Evolutionary conservation across 2,113 vertebrate species (phyloP).

Genomic region (Leptobrachium ailaonicum): DNA sequence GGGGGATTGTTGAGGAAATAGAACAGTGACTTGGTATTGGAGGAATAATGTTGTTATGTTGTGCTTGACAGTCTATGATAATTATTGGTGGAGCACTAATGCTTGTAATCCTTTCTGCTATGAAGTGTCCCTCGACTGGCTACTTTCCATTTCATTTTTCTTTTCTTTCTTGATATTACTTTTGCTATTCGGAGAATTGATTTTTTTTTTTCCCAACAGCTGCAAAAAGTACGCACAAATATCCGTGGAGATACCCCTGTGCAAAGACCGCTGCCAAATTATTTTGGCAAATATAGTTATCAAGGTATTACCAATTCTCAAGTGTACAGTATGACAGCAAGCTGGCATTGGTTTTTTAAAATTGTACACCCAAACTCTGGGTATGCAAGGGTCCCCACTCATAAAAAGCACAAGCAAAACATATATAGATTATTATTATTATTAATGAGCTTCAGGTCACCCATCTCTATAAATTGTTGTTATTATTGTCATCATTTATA

Average conservation of each 20-base stretch:
- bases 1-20: constrained; percentile 17
- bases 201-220: neutral
- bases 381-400: too few relatives aligned
- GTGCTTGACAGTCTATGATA: constrained; percentile 23
- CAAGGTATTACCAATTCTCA: too few relatives aligned
- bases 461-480: too few relatives aligned
- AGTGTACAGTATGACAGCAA: too few relatives aligned
- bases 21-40: neutral
- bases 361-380: too few relatives aligned
- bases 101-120: neutral
- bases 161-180: neutral
- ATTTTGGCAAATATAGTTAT: too few relatives aligned
- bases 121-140: neutral
- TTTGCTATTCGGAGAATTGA: neutral
- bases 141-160: neutral
- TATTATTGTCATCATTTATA: too few relatives aligned
- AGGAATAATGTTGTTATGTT: constrained; percentile 22
- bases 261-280: neutral
- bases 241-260: neutral
- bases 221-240: neutral
- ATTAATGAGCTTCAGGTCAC: too few relatives aligned
- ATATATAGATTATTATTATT: too few relatives aligned
- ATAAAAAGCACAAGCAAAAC: too few relatives aligned
- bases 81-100: constrained; percentile 27
- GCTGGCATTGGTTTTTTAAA: too few relatives aligned